Percentiles rank a stretch among this genome's conserved stretches.
Evolutionary conservation across 2,797 vertebrate genomes (phyloP).

Genomic region (Lates japonicus): DNA sequence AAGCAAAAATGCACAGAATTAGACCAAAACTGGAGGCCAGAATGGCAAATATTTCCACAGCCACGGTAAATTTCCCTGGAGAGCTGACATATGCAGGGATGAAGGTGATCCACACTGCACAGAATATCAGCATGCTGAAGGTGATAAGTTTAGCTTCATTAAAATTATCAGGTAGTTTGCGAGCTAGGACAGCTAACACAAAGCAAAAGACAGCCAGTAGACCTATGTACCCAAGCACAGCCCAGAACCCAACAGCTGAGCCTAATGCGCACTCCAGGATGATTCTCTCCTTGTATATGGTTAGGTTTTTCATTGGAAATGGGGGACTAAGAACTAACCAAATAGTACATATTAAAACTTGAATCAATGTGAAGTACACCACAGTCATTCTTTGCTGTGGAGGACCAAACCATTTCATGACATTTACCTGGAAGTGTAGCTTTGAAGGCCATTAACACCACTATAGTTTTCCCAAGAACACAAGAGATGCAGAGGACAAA

Average conservation of each 20-base stretch:
- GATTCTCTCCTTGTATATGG: conserved; percentile 70
- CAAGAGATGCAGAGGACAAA: conserved; percentile 80
- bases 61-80: conserved; percentile 81
- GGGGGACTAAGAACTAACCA: conserved; percentile 75
- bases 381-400: conserved; percentile 79
- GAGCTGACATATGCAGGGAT: conserved; percentile 83
- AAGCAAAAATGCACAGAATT: conserved; percentile 77
- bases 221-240: conserved; percentile 78
- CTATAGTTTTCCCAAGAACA: conserved; percentile 78
- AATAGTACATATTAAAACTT: conserved; percentile 76
- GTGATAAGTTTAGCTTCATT: conserved; percentile 82
- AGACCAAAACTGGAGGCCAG: conserved; percentile 81
- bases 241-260: conserved; percentile 75
- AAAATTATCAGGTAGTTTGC: conserved; percentile 80
- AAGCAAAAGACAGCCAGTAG: conserved; percentile 72
- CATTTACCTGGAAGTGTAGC: conserved; percentile 78
- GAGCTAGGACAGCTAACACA: conserved; percentile 73
- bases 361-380: conserved; percentile 74
- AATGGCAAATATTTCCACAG: conserved; percentile 83
- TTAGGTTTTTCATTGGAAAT: conserved; percentile 64
- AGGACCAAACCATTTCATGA: conserved; percentile 82
- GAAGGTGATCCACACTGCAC: conserved; percentile 82
- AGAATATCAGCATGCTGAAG: conserved; percentile 84
- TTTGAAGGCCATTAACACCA: conserved; percentile 81
- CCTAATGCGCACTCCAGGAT: conserved; percentile 81